Evolutionary conservation across 1,140 invertebrate genomes (phyloP), one percentile per base, ranked within the genome.

Genomic region (Ctenoplectra terminalis): DNA sequence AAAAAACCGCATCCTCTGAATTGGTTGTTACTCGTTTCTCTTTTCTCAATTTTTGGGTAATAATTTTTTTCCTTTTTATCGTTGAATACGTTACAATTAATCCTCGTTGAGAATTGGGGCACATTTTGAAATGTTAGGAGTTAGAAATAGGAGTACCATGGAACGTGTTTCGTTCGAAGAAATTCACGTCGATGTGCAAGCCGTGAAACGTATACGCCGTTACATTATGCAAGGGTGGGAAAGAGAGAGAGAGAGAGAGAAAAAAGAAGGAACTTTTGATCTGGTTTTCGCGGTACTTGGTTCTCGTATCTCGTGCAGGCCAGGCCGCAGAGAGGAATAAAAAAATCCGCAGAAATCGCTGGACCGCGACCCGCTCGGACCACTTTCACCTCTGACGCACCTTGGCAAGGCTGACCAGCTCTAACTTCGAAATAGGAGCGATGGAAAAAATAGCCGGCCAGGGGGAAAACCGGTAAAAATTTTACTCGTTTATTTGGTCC

Each of bases 381-480:
- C 75, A 78, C 75, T 78, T 78, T 78, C 75, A 78, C 75, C 66
- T 70, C 52, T 70, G 66, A 48, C 66, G 75, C 43, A 37, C 40
- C 29, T 17, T 8, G 4, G 43, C 66, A 78, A 71, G 64, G 75
- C 31, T 70, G 75, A 70, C 66, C 54, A 23, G 37, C 37, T 43
- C 50, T 58, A 70, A 69, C 74, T 23, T 67, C 74, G 50, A 76
- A 34, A 69, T n/a, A 46, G 26, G 23, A 26, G 17, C 26, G 29
- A 20, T 5, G 1, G 6, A 34, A 52, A 23, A 40, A 64, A n/a
- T 46, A 7, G 6, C 0, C 20, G 5, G 13, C 3, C n/a, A 11
- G 29, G 8, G 4, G 75, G 52, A 58, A 70, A 78, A 70, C 23
- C 17, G 75, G 66, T 69, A 78, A 46, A 70, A 78, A 78, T 69